Base-by-base conservation (phyloP, 1,140 invertebrate genomes). In the Drosophila saltans region DNA sequence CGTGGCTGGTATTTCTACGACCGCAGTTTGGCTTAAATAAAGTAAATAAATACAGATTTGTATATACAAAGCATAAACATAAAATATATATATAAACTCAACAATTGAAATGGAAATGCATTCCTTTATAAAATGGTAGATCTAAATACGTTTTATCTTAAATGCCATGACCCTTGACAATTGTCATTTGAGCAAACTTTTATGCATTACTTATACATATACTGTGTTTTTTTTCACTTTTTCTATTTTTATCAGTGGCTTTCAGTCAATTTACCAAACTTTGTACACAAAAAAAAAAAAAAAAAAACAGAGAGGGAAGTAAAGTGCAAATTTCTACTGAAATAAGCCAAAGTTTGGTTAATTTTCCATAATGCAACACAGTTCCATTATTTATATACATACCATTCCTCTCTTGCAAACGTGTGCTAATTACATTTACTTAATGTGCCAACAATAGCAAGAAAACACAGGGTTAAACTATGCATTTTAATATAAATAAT, bases 351-450 rank as follows among this genome's bases (percentile, higher is more conserved):
- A 36, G 3, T 58, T 88, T 75, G 64, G 63, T 81, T 86, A 73
- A 86, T 86, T 82, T 66, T 43, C 58, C 56, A 69, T 64, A 67
- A 75, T 75, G 71, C 66, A 67, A 84, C 39, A 40, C 9, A 2
- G 72, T 74, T 61, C 72, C 82, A 80, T 86, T 78, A 86, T 86
- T 88, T 83, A 80, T 73, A 60, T 70, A 55, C 21, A 70, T 63
- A 59, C 73, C 84, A 83, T 80, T 86, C 76, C 83, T 66, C 8
- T 72, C 66, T 59, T 40, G 61, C 59, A 69, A 85, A 75, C 45
- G 58, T 58, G 63, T 60, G 66, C 78, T 85, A 85, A 86, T 86
- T 86, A 84, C 83, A 89, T 86, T 80, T 77, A 55, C 69, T 69
- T 58, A 48, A 41, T 63, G 59, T 66, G 21, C 45, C 16, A 21